Evolutionary conservation across 1,140 invertebrate species (phyloP), one percentile per base, ranked within the genome.

Genomic region (Megathymus violae): DNA sequence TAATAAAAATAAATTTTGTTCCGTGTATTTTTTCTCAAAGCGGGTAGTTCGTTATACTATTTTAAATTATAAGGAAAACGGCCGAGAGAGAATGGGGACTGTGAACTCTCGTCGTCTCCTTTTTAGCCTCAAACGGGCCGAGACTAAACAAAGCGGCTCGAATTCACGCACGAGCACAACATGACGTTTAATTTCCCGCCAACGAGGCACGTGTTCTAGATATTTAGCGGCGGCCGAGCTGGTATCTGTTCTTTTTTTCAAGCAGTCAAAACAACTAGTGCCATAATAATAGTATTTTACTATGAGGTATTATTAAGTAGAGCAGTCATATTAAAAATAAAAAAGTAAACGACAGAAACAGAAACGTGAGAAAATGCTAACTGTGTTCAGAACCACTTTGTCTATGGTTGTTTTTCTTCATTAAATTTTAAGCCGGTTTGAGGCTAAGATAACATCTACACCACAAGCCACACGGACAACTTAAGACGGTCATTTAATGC

Each of bases 131-230:
- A 64, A 71, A 70, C 61, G 17, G 27, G 43, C 66, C 62, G 63
- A 61, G 60, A 52, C 62, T 38, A 69, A 67, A 62, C 50, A 66
- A 64, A 66, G 27, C 19, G 36, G 59, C 44, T 63, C 54, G 71
- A 69, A 67, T 60, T 74, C 61, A 66, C 64, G 56, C 47, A 66
- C 54, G 58, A 62, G 76, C 72, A 76, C 74, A 74, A 68, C 60
- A 38, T 73, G 69, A 75, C 68, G 62, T 77, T 75, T 71, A 65
- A 67, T 73, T 69, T 75, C 67, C 69, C 68, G 71, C 77, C 69
- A 71, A 75, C 52, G 70, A 61, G 15, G 17, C 62, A 58, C 52
- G 62, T 46, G 54, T 14, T 58, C 7, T 11, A n/a, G 5, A 44
- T 58, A 7, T 7, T 1, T 31, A 3, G 7, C 9, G 1, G 27